These are phyloP conservation scores for Nudaria mundana DNA, from an alignment of 2,888 invertebrate genomes.

Conservation along the genomic window DNA sequence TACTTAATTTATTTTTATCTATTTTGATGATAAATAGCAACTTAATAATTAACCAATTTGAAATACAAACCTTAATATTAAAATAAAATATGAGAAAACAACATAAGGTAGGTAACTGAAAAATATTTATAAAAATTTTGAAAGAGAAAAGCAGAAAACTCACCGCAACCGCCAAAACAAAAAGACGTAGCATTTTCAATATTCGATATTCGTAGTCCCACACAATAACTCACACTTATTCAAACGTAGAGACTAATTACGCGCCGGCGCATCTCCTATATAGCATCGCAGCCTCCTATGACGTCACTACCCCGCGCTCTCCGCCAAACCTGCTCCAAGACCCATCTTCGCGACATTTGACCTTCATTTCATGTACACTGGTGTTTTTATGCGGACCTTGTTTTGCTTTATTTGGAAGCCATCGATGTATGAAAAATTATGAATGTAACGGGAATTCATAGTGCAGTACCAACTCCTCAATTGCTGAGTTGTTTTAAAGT, in stretches of 20 bases:
- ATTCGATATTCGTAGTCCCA: slow-evolving; percentile 24
- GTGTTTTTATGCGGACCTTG: slow-evolving; percentile 25
- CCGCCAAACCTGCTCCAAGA: slow-evolving; percentile 52
- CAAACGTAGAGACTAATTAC: slow-evolving; percentile 52
- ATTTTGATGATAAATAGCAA: too few species aligned
- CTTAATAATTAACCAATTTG: too few species aligned
- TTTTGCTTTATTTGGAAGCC: slow-evolving; percentile 23
- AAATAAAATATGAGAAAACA: too few species aligned
- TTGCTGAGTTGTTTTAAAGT: too few species aligned
- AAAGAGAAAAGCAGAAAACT: slow-evolving; percentile 35
- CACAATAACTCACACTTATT: slow-evolving; percentile 51
- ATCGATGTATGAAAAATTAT: slow-evolving; percentile 30
- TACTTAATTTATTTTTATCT: too few species aligned
- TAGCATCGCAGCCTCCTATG: slow-evolving; percentile 67
- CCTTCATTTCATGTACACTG: slow-evolving; percentile 53
- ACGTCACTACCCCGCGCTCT: slow-evolving; percentile 53
- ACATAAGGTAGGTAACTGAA: too few species aligned
- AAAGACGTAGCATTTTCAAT: slow-evolving; percentile 57
- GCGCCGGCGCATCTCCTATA: slow-evolving; percentile 69
- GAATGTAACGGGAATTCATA: neutral
- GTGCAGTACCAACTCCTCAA: neutral
- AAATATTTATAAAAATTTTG: neutral
- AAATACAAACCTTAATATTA: too few species aligned
- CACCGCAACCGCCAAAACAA: slow-evolving; percentile 57
- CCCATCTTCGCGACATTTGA: slow-evolving; percentile 65